Conservation (phyloP, 2,113 vertebrate genomes). For the human region GRCh38 chr9:112403001-112403500, state of each 20-base stretch:
- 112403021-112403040: not conserved
- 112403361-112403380: not conserved
- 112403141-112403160: not conserved
- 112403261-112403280: not conserved
- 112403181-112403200: not conserved
- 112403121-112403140: not conserved
- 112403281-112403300: not conserved
- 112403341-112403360: not conserved
- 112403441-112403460: not conserved
- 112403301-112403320: not conserved
- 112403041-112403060: not conserved
- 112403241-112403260: not conserved
- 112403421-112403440: not conserved
- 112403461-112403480: not conserved
- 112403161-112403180: not conserved
- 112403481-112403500: slow-evolving; percentile 3
- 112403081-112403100: not conserved
- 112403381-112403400: not conserved
- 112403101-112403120: not conserved
- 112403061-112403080: not conserved
- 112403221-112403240: not conserved
- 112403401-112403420: not conserved
- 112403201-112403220: not conserved
- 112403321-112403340: not conserved
- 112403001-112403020: not conserved